Evolutionary conservation across 37 sponge, comb jelly and placozoan genomes (phyloP).

Genomic region (Hormiphora californensis): DNA sequence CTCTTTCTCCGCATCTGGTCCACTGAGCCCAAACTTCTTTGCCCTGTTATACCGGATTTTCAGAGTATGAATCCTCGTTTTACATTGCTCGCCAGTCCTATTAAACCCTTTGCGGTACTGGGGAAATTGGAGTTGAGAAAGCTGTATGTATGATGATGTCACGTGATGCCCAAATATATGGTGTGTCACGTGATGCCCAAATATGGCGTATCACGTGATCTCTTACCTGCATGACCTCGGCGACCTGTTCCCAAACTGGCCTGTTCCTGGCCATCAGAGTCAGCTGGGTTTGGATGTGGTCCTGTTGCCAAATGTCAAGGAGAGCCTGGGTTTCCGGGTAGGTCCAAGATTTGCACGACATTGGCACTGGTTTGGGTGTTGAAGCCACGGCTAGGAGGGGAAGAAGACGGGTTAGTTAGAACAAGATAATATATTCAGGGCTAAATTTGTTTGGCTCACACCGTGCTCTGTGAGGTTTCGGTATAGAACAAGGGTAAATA

Average conservation of each 20-base stretch:
- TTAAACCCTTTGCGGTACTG: slow-evolving; percentile 26
- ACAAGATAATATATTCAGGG: no score
- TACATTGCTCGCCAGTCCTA: slow-evolving; percentile 41
- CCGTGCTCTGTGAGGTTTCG: no score
- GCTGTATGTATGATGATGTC: not conserved
- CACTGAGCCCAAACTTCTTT: slow-evolving; percentile 34
- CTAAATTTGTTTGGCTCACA: no score
- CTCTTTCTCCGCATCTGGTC: slow-evolving; percentile 43
- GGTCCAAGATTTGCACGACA: slow-evolving; percentile 54
- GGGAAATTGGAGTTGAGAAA: not conserved
- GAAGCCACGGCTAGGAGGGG: no score
- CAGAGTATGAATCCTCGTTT: slow-evolving; percentile 39
- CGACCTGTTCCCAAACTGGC: slow-evolving; percentile 48
- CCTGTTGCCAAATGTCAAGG: slow-evolving; percentile 46
- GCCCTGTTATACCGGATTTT: slow-evolving; percentile 47
- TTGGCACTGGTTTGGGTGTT: no score
- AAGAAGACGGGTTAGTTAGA: no score
- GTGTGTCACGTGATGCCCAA: not conserved
- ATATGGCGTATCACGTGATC: not conserved
- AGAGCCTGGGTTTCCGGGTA: slow-evolving; percentile 52
- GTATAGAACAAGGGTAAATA: no score
- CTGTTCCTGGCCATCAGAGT: slow-evolving; percentile 50
- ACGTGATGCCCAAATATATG: not conserved
- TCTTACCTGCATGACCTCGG: slow-evolving; percentile 1
- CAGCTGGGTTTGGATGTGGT: slow-evolving; percentile 26